Evolutionary conservation across 1,140 invertebrate genomes (phyloP).

Genomic region (Meloidogyne exigua): DNA sequence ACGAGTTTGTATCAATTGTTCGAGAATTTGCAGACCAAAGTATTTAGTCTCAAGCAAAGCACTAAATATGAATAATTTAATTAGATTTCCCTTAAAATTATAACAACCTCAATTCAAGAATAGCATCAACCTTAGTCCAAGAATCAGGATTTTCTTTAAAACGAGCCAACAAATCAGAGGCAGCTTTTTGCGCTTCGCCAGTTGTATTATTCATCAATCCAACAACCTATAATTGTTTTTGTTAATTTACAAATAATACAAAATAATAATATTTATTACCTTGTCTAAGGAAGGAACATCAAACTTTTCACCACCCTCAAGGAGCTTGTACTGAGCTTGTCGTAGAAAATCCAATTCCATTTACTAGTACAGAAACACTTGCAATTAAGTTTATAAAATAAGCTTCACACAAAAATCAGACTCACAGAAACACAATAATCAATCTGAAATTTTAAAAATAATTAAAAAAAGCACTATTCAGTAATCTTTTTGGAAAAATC

Average conservation of each 20-base stretch:
- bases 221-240: conserved; percentile 37
- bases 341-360: conserved; percentile 29
- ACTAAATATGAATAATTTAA: conserved; percentile 63
- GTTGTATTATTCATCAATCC: conserved; percentile 49
- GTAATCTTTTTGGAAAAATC: too few relatives aligned
- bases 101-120: conserved; percentile 82
- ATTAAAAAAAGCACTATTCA: too few relatives aligned
- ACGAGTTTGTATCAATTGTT: conserved; percentile 96
- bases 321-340: conserved; percentile 39
- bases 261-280: conserved; percentile 19
- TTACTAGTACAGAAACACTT: conserved; percentile 4
- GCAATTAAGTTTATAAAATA: not conserved
- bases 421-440: not conserved
- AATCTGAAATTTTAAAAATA: not conserved
- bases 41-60: conserved; percentile 97
- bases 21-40: conserved; percentile 97
- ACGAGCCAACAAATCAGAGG: conserved; percentile 44
- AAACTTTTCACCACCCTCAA: conserved; percentile 42
- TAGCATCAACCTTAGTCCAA: conserved; percentile 79
- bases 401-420: conserved; percentile 2
- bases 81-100: not conserved
- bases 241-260: not conserved
- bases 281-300: conserved; percentile 27
- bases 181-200: conserved; percentile 42
- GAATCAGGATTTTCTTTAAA: conserved; percentile 44